A percentile compares a stretch with the other conserved stretches of the same genome.
Conservation (phyloP, 2,797 vertebrate genomes). For the Sebastes itinus region DNA sequence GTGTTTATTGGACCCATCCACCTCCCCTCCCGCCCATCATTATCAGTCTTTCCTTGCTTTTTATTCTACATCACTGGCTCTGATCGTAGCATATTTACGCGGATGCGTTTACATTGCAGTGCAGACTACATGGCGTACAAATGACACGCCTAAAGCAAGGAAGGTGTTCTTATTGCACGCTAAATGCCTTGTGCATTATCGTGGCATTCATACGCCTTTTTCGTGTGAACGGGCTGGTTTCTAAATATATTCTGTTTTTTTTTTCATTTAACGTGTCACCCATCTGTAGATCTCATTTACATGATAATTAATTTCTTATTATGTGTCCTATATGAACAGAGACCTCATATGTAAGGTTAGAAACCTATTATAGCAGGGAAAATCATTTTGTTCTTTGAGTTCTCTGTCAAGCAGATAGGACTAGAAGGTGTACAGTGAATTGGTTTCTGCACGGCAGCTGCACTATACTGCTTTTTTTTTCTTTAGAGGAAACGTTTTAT, state of each 20-base stretch:
- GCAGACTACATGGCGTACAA: too few relatives aligned
- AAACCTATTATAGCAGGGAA: not conserved
- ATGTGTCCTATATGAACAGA: not conserved
- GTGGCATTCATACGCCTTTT: not conserved
- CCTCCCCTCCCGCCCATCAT: too few relatives aligned
- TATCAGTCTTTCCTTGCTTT: too few relatives aligned
- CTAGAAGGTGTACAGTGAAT: slow-evolving; percentile 20
- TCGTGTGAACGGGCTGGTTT: not conserved
- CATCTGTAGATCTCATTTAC: not conserved
- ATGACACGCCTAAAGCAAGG: too few relatives aligned
- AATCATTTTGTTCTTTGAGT: not conserved
- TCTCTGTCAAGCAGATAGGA: not conserved
- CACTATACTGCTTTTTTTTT: not conserved
- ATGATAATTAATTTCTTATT: not conserved
- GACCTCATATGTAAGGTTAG: not conserved
- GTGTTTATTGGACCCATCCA: too few relatives aligned
- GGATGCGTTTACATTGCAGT: too few relatives aligned
- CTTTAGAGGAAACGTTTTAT: slow-evolving; percentile 46
- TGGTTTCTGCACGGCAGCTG: slow-evolving; percentile 11
- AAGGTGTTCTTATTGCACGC: too few relatives aligned
- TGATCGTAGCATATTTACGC: too few relatives aligned
- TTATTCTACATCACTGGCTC: too few relatives aligned
- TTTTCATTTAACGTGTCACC: not conserved
- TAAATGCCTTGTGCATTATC: too few relatives aligned
- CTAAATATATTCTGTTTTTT: not conserved